Evolutionary conservation across 2,888 invertebrate species (phyloP), one percentile per base, ranked within the genome.

Genomic region (Girardia tigrina): DNA sequence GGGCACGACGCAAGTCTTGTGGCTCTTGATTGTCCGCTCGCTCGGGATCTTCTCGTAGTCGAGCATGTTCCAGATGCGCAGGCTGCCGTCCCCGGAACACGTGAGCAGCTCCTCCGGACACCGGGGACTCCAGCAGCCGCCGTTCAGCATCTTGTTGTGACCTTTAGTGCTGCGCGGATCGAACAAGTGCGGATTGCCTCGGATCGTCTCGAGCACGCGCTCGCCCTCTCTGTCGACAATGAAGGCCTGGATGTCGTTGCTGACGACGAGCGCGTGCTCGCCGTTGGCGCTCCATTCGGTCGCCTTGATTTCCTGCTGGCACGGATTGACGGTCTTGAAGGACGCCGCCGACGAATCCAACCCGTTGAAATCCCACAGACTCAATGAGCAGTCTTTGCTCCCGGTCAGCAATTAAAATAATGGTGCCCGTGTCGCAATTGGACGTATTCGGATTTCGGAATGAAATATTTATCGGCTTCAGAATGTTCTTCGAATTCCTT

Each of bases 121-220:
- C 0, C 76, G 75, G 14, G 77, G 77, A 77, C 77, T 71, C 77
- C 77, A 77, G 27, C 29, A 28, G 16, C 75, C 77, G n/a, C 70
- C 29, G 29, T 29, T 75, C 16, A 77, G 70, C 71, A 72, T 75
- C 42, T 75, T 71, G n/a, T 77, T 75, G 69, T 78, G 78, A 26
- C 78, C 80, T 83, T 91, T 94, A 0, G 94, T 94, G 80, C 87
- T 88, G 0, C 91, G 89, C 89, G 93, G 91, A 83, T 98, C 97
- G 0, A 90, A 90, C 26, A 99, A 90, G 81, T 99, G 98, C 83
- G 92, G 92, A 84, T 94, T 93, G 0, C 94, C 97, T 84, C 93
- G 93, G 0, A 91, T 89, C 81, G 94, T 94, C 85, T 94, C 92
- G 70, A 92, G 87, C 76, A 91, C 89, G 75, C 94, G 94, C 80